Evolutionary conservation across 2,113 vertebrate species (phyloP), one percentile per base, ranked within the genome.

Genomic region (Amblyopsis rosae): DNA sequence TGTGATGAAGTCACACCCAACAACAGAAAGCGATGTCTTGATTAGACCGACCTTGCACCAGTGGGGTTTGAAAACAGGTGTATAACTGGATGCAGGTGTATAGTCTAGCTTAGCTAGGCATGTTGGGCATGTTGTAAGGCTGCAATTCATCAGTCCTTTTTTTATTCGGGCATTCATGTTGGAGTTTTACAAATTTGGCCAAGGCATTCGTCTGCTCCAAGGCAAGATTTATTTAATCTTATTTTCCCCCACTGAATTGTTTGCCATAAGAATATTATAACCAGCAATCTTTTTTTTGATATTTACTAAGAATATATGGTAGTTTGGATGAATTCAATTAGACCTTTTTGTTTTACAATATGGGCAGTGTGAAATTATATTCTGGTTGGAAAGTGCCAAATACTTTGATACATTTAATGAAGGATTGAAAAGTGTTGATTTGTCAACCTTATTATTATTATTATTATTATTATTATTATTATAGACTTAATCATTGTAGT

Each of bases 131-230:
- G 71, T 70, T 76, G 57, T 69, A 51, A 65, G 60, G 60, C 50
- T 75, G 73, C 70, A 62, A 82, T 82, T 88, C 75, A 80, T 78
- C 26, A 26, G 26, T 26, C 26, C 26, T 26, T 26, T 26, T 26
- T 26, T 26, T 26, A 26, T 26, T 26, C 59, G 67, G 66, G 33
- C 60, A 67, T 65, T 82, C 65, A 68, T 78, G 80, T 67, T 65
- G 68, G 53, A 45, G 17, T 54, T 50, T 57, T 61, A 59, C 57
- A 84, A 68, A 77, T 59, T 79, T 69, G 65, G 73, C 78, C 48
- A 41, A 7, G 61, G 59, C 13, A 70, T 66, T 65, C 13, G 8
- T n/a, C 45, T 50, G 12, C 53, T 69, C 72, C 15, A n/a, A 54
- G 65, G 48, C 72, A 58, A 58, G 33, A 75, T 66, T 58, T 72